phyloP scores from a whole-genome alignment of 2,888 invertebrate genomes.

The Catocala nupta region DNA sequence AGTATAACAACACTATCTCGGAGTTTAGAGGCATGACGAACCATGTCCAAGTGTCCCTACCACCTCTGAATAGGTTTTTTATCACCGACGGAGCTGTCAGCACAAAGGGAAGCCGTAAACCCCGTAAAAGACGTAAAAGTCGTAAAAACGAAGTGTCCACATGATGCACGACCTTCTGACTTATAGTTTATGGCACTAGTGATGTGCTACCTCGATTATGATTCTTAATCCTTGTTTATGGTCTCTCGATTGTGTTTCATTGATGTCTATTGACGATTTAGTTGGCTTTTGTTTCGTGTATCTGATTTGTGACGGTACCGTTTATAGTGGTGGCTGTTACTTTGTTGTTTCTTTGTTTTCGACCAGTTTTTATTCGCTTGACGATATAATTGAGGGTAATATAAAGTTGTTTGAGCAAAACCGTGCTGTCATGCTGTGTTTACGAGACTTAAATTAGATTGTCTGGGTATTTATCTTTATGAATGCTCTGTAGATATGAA shows the following conservation, averaged over 20 bases:
- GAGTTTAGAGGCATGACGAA: conserved; percentile 61
- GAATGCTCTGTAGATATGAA: no score
- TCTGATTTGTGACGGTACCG: conserved; percentile 16
- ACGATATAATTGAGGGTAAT: background rate
- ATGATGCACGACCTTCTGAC: conserved; percentile 69
- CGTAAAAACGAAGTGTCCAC: conserved; percentile 73
- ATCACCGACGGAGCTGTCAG: conserved; percentile 60
- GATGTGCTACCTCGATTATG: conserved; percentile 62
- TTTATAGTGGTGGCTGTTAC: conserved; percentile 9
- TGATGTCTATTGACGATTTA: conserved; percentile 54
- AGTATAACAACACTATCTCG: conserved; percentile 50
- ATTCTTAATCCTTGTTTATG: conserved; percentile 72
- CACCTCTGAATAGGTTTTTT: conserved; percentile 71
- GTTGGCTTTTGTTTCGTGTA: conserved; percentile 30
- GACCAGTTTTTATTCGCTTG: conserved; percentile 2
- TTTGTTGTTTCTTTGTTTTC: conserved; percentile 19
- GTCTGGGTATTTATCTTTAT: no score
- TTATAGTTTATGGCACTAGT: conserved; percentile 57
- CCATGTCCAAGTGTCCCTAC: conserved; percentile 62
- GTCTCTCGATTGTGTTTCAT: conserved; percentile 58
- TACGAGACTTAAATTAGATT: background rate
- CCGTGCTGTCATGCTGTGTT: conserved; percentile 2
- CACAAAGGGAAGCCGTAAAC: conserved; percentile 69
- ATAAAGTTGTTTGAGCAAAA: conserved; percentile 4
- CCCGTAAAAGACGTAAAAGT: conserved; percentile 64